Evolutionary conservation across 1,140 invertebrate species (phyloP), one percentile per base, ranked within the genome.

Genomic region (Micrasema longulum): DNA sequence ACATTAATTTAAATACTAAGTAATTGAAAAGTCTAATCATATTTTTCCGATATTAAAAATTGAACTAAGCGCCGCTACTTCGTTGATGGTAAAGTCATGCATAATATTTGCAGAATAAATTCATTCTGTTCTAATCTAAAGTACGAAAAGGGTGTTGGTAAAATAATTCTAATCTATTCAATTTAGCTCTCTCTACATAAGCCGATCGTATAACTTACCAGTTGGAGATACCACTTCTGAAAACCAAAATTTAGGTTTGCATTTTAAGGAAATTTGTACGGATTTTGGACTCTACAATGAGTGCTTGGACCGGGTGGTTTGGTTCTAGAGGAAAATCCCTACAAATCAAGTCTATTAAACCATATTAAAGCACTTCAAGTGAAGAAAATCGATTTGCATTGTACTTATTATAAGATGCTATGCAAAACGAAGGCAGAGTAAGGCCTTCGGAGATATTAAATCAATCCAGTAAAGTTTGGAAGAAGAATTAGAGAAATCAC

Each of bases 151-250:
- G 35, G 50, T 66, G 50, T 57, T 43, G 26, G 31, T 35, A 60
- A 55, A 57, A 57, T 60, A 60, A 23, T 67, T 57, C 67, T 69
- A 69, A 55, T 57, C 36, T 41, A 69, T 55, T 63, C 55, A 62
- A 70, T 50, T 20, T 63, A 50, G 22, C 45, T n/a, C 52, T 62
- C 45, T 68, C 65, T 71, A 71, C 69, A n/a, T 50, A 57, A 71
- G 74, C 71, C 70, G 43, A 18, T 69, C 43, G 65, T n/a, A 72
- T 16, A 60, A 75, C 74, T 75, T 72, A 75, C 74, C 74, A 48
- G 74, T 75, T 26, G 74, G 57, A 20, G 74, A 69, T 72, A 75
- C 65, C 68, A 72, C 45, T 65, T 75, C 74, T 75, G 74, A 75
- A 75, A 75, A 72, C 48, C 66, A 69, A 72, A 75, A 75, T 55